These are phyloP conservation scores for Delichon dasypus DNA, from an alignment of 2,797 vertebrate genomes.

Conservation along the genomic window DNA sequence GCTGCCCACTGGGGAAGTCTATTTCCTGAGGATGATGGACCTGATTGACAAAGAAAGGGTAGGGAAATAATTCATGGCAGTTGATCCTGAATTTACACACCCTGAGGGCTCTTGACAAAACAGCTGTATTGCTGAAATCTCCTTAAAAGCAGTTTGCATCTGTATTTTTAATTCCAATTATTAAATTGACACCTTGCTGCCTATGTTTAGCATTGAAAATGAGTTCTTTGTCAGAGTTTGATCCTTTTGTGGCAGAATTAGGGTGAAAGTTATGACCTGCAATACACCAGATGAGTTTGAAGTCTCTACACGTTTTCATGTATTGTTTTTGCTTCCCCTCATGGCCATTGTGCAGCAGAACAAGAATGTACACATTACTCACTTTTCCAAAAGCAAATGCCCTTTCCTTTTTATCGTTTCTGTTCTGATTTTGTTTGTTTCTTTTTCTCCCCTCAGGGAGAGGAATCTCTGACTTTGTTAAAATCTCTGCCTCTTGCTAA, in stretches of 20 bases:
- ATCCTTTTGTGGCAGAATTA: background rate
- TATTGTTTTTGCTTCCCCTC: background rate
- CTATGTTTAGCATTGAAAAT: background rate
- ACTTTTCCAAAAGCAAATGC: background rate
- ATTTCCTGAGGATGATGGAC: slow-evolving; percentile 83
- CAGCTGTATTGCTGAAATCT: background rate
- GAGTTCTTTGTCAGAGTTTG: background rate
- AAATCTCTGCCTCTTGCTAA: slow-evolving; percentile 80
- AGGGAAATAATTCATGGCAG: background rate
- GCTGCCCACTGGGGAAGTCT: slow-evolving; percentile 83
- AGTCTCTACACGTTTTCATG: background rate
- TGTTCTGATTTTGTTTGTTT: background rate
- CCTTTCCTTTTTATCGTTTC: background rate
- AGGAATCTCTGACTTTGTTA: slow-evolving; percentile 81
- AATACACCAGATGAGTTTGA: background rate
- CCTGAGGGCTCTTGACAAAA: background rate
- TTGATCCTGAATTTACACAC: background rate
- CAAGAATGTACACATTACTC: background rate
- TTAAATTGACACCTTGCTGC: background rate
- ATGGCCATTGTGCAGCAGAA: background rate
- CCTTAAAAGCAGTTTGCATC: rapidly evolving
- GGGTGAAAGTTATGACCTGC: background rate
- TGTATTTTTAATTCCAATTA: background rate
- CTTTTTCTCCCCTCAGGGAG: slow-evolving; percentile 71
- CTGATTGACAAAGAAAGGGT: slow-evolving; percentile 85